Evolutionary conservation across 2,797 vertebrate genomes (phyloP).

Genomic region (Octomys mimax): DNA sequence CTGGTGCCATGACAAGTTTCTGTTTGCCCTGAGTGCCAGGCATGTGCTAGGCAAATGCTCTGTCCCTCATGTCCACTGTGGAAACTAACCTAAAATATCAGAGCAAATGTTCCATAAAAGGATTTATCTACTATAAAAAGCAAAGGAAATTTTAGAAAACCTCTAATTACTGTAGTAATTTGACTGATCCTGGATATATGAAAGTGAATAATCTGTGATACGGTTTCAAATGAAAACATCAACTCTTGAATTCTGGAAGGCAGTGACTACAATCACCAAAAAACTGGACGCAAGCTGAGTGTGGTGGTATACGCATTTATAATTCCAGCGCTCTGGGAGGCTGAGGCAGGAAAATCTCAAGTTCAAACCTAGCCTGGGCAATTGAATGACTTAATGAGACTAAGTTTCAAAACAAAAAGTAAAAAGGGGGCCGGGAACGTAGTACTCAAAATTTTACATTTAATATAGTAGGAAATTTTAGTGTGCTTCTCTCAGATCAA

Average conservation of each 20-base stretch:
- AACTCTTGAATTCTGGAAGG: constrained; percentile 29
- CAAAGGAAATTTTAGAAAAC: not conserved
- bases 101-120: not conserved
- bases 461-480: constrained; percentile 36
- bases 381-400: not conserved
- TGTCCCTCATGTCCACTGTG: not conserved
- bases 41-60: not conserved
- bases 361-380: not conserved
- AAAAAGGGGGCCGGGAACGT: not conserved
- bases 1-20: not conserved
- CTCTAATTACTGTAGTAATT: not conserved
- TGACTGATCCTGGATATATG: not conserved
- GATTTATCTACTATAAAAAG: not conserved
- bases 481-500: constrained; percentile 36
- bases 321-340: not conserved
- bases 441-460: not conserved
- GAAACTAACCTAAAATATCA: not conserved
- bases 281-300: not conserved
- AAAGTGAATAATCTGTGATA: not conserved
- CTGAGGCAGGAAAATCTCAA: not conserved
- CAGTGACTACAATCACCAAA: not conserved
- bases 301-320: not conserved
- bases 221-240: not conserved
- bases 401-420: not conserved
- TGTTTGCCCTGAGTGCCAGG: not conserved